Evolutionary conservation across 2,888 invertebrate species (phyloP), one percentile per base, ranked within the genome.

Genomic region (Aricia artaxerxes): DNA sequence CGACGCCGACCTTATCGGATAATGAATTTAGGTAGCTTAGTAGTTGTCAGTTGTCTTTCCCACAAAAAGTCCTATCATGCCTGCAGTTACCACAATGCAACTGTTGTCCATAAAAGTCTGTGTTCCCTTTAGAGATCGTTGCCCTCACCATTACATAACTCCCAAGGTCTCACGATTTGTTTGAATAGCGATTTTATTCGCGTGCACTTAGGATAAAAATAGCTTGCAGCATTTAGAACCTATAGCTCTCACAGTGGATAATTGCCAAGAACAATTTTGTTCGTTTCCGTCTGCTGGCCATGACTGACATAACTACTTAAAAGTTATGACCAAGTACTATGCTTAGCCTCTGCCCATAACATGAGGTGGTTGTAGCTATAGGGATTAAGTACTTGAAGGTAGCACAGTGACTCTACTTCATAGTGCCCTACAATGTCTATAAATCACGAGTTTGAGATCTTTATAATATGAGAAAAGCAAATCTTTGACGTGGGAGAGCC

Each of bases 191-290:
- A 31, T 76, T 76, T 76, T 76, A 76, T 76, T 35, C 35, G 35
- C 57, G 1, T 2, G 1, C 0, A 0, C 16, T 87, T 87, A 81
- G 84, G 86, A 82, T 80, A 80, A 82, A 83, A 83, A 79, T 86
- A n/a, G 80, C 64, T 61, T 81, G 76, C 44, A 53, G 5, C 35
- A 11, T 11, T 75, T 75, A 75, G 53, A 57, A 0, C 40, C 44
- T 40, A 53, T 24, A 44, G n/a, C 44, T n/a, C 73, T 38, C 44
- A 73, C 40, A n/a, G n/a, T 73, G 75, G 44, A 53, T 57, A 53
- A 53, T 53, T 53, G 24, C 76, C 76, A 76, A 76, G 76, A 57
- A 57, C n/a, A 76, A 69, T 53, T 75, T 76, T 35, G 35, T 57
- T 57, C 35, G 35, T 76, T 57, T 57, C 76, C 76, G 53, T 76